Evolutionary conservation across 2,888 invertebrate species (phyloP).

Genomic region (Steinernema hermaphroditum): DNA sequence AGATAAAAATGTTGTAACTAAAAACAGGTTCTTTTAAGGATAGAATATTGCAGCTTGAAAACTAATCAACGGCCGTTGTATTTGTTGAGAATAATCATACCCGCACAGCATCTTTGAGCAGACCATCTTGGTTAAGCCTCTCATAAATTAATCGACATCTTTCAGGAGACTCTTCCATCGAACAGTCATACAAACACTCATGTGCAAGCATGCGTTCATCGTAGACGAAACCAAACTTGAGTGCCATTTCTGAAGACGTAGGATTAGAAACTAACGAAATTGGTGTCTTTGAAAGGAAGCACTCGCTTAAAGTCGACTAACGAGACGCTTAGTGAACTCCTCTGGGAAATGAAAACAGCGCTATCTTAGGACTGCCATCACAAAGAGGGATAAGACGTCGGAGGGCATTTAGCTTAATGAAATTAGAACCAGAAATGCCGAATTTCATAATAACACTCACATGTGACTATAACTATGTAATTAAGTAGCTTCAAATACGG

Average conservation of each 20-base stretch:
- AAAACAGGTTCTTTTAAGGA: no score
- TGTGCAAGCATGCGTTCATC: slow-evolving; percentile 54
- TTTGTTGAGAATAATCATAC: slow-evolving; percentile 30
- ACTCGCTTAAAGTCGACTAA: not conserved
- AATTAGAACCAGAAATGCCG: not conserved
- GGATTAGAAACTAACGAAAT: not conserved
- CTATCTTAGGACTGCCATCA: not conserved
- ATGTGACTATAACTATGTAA: no score
- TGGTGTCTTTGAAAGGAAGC: not conserved
- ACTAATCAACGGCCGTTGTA: no score
- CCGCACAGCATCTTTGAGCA: slow-evolving; percentile 43
- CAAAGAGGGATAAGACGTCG: not conserved
- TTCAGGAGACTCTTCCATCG: slow-evolving; percentile 56
- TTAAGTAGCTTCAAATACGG: no score
- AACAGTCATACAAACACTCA: slow-evolving; percentile 50
- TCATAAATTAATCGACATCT: slow-evolving; percentile 50
- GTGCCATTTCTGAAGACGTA: not conserved
- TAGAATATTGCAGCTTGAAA: no score
- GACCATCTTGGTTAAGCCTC: slow-evolving; percentile 43
- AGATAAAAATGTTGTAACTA: no score
- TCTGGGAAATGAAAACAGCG: not conserved
- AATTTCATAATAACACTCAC: no score
- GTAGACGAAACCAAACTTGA: slow-evolving; percentile 50
- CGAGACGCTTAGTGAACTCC: not conserved
- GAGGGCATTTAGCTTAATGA: not conserved